Base-by-base conservation (phyloP, 2,888 invertebrate genomes). In the Aleiodes leptofemur region DNA sequence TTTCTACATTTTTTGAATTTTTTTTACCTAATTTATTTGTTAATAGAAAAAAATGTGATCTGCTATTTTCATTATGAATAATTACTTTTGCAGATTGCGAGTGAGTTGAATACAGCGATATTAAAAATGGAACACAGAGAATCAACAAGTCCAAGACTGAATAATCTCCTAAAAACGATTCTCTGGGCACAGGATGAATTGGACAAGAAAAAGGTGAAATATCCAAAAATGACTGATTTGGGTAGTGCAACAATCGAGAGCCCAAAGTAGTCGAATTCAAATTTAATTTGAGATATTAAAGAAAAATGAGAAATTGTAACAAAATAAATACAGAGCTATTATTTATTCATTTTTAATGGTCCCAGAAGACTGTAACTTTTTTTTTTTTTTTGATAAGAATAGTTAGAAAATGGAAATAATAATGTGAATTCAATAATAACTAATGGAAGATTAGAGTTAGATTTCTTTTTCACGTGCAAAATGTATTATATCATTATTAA, bases 51-150 rank as follows among this genome's bases (percentile, higher is more conserved):
- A 23, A 23, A 23, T 23, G 23, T 23, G 1, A 23, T 23, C 23
- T n/a, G n/a, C n/a, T 2, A 23, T 23, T 23, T 23, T 23, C 23
- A 23, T 2, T 23, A 23, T 23, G 23, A 23, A 23, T 2, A 23
- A 23, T 23, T 23, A 23, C 23, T 23, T 23, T 23, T 23, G 56
- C 87, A 96, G 96, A 96, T 98, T 86, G 98, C 98, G 29, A 98
- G 98, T 91, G 98, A 98, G 91, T 92, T 99, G 16, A 99, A 99
- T 90, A 97, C 98, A 68, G 98, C 98, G n/a, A 98, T 99, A 83
- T 91, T 99, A 72, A 96, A 97, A 88, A 95, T 96, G 91, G 98
- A 98, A 88, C 96, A 97, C 85, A 94, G 95, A 87, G 96, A 97
- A 87, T 94, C 95, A 68, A 97, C 96, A 1, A 96, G 96, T 76